Conservation (phyloP, 2,888 invertebrate genomes). For the Habrosyne pyritoides region DNA sequence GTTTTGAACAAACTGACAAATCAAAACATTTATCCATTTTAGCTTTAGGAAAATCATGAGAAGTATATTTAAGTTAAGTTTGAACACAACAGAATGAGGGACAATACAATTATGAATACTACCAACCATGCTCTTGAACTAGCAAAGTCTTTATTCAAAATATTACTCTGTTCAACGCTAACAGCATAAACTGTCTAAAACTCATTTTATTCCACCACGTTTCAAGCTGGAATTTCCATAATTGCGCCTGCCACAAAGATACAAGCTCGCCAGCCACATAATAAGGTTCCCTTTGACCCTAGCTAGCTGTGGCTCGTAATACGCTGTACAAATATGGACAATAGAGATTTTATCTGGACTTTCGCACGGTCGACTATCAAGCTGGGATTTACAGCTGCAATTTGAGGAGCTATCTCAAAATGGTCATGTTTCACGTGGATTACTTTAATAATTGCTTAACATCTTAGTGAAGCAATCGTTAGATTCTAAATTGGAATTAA, state of each 20-base stretch:
- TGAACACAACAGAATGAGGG: too few species aligned
- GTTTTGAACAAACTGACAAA: too few species aligned
- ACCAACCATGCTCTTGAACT: background rate
- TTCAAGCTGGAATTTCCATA: constrained; percentile 53
- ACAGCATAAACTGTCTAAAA: constrained; percentile 3
- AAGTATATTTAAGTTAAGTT: too few species aligned
- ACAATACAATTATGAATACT: background rate
- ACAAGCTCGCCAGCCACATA: constrained; percentile 50
- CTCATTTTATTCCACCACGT: constrained; percentile 32
- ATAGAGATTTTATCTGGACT: constrained; percentile 60
- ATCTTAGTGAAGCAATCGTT: background rate
- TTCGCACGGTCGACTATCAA: constrained; percentile 64
- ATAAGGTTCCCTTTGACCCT: constrained; percentile 69
- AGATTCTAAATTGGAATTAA: background rate
- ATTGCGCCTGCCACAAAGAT: constrained; percentile 45
- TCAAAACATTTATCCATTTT: too few species aligned
- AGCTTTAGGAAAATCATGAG: too few species aligned
- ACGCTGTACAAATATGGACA: constrained; percentile 62
- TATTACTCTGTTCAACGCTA: background rate
- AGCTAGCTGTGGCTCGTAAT: constrained; percentile 51
- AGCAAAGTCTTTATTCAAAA: too few species aligned
- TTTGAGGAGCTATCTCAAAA: constrained; percentile 44
- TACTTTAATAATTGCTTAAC: constrained; percentile 26
- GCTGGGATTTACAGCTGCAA: constrained; percentile 46
- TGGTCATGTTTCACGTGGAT: constrained; percentile 31